Evolutionary conservation across 1,140 invertebrate genomes (phyloP).

Genomic region (Aphelinus atriplicis): DNA sequence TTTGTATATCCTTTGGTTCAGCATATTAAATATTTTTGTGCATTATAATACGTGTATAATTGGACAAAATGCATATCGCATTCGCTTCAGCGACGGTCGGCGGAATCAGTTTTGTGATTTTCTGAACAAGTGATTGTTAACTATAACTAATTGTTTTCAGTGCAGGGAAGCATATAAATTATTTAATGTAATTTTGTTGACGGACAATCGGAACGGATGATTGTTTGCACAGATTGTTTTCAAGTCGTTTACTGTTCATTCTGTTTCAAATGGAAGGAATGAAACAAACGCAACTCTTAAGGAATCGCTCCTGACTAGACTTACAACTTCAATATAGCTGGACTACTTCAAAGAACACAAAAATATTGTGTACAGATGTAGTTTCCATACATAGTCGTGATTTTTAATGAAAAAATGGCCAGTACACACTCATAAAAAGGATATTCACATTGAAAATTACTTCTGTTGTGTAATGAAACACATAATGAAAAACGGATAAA

Average conservation of each 20-base stretch:
- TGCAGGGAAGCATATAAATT: conserved; percentile 1
- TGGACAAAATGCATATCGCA: conserved; percentile 5
- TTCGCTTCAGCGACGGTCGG: background rate
- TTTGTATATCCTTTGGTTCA: background rate
- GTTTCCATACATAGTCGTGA: no score
- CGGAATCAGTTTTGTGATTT: background rate
- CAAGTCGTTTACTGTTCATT: background rate
- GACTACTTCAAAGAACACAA: no score
- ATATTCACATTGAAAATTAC: no score
- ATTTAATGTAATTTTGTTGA: conserved; percentile 9
- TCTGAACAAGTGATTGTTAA: conserved; percentile 12
- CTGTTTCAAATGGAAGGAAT: background rate
- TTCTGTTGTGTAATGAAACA: no score
- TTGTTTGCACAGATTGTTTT: background rate
- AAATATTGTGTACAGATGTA: no score
- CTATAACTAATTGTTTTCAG: background rate
- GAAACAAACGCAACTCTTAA: background rate
- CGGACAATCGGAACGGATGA: conserved; percentile 6
- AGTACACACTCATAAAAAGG: no score
- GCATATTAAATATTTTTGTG: conserved; percentile 1
- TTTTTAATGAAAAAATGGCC: no score
- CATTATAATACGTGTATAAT: conserved; percentile 15
- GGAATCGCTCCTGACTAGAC: conserved; percentile 6
- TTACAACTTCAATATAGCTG: no score
- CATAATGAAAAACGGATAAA: no score